phyloP scores from a whole-genome alignment of 2,113 vertebrate species.

The Daubentonia madagascariensis region DNA sequence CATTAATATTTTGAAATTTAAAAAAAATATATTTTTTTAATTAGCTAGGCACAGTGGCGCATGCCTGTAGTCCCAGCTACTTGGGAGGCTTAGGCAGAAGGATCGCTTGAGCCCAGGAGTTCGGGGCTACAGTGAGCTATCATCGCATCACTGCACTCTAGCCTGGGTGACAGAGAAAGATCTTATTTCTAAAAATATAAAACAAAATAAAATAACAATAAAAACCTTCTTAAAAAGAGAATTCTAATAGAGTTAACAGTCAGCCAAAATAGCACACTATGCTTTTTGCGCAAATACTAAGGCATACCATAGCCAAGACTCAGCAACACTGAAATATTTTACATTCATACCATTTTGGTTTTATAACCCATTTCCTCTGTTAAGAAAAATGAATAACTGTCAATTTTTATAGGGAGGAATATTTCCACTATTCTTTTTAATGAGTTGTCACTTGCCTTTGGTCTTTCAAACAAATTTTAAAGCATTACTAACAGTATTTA shows the following conservation, averaged over 20 bases:
- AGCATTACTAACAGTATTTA: background rate
- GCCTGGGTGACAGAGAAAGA: too few relatives aligned
- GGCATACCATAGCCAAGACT: background rate
- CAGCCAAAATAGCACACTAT: background rate
- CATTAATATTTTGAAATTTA: too few relatives aligned
- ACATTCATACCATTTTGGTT: background rate
- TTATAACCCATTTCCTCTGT: slow-evolving; percentile 6
- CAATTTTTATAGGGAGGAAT: background rate
- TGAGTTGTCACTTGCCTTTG: background rate
- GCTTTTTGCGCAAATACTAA: background rate
- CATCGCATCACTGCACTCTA: too few relatives aligned
- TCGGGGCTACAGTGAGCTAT: too few relatives aligned
- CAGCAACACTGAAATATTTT: background rate
- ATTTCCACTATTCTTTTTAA: background rate
- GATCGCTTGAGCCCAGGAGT: too few relatives aligned
- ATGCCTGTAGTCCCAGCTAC: too few relatives aligned
- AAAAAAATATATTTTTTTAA: too few relatives aligned
- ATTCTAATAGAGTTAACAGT: background rate
- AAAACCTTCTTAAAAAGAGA: background rate
- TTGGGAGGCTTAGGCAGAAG: too few relatives aligned
- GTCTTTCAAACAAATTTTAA: background rate
- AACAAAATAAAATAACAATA: too few relatives aligned
- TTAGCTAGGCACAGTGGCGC: too few relatives aligned
- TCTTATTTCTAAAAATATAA: too few relatives aligned
- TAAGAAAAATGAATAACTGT: slow-evolving; percentile 25